Percentiles rank a stretch among this genome's conserved stretches.
These are phyloP conservation scores for Drosophila serrata DNA, from an alignment of 1,140 invertebrate genomes.

Conservation along the genomic window DNA sequence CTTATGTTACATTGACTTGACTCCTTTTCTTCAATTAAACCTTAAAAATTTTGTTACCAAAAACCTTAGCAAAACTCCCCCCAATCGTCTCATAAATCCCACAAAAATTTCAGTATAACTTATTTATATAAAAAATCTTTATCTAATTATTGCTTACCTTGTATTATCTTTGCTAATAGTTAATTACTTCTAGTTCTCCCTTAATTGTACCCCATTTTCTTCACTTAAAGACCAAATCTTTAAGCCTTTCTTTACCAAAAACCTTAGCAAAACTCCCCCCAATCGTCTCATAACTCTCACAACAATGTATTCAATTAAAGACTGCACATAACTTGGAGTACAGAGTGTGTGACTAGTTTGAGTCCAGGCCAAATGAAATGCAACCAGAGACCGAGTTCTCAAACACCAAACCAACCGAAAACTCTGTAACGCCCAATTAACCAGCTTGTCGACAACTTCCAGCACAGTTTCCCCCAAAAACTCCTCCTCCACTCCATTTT, in stretches of 20 bases:
- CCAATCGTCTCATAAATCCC: neutral
- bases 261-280: neutral
- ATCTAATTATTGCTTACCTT: neutral
- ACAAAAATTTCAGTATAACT: conserved; percentile 1
- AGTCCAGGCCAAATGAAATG: conserved; percentile 9
- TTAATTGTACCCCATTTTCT: too few relatives aligned
- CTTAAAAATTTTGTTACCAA: neutral
- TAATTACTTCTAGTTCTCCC: too few relatives aligned
- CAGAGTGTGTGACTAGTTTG: neutral
- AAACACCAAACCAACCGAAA: conserved; percentile 41
- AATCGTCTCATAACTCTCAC: neutral
- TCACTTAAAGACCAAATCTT: neutral
- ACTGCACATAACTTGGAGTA: neutral
- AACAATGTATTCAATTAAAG: conserved; percentile 32
- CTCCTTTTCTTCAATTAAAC: neutral
- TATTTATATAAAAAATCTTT: neutral
- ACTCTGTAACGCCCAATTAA: conserved; percentile 69
- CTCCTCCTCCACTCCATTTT: neutral
- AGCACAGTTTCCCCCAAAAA: conserved; percentile 19
- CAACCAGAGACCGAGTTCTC: conserved; percentile 15
- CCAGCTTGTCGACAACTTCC: conserved; percentile 67
- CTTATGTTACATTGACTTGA: too few relatives aligned
- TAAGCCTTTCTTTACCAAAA: neutral
- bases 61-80: neutral
- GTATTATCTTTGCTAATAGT: too few relatives aligned